Conservation (phyloP, 1,140 invertebrate species). For the Megathymus violae region DNA sequence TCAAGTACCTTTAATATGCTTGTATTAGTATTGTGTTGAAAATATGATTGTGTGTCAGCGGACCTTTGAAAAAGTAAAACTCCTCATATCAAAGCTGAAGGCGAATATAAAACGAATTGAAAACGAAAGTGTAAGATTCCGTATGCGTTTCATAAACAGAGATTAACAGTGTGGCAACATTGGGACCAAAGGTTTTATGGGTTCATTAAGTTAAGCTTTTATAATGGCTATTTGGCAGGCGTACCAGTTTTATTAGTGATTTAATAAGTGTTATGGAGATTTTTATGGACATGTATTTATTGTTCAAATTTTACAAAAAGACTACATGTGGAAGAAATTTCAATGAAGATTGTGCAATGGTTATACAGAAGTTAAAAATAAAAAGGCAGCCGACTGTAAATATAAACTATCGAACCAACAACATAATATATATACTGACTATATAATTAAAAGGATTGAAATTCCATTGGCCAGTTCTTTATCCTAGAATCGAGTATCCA, state of each 20-base stretch:
- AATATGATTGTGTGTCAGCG: conserved; percentile 61
- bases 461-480: conserved; percentile 25
- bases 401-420: neutral
- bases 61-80: conserved; percentile 68
- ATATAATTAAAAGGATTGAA: conserved; percentile 23
- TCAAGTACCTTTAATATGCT: conserved; percentile 33
- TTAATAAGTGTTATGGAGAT: conserved; percentile 26
- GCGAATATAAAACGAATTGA: conserved; percentile 63
- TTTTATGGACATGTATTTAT: conserved; percentile 9
- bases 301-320: neutral
- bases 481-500: conserved; percentile 22
- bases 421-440: neutral
- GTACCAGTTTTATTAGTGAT: conserved; percentile 34
- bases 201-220: conserved; percentile 34
- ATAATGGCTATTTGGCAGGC: conserved; percentile 28
- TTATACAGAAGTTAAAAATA: neutral
- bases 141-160: conserved; percentile 54
- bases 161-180: conserved; percentile 35
- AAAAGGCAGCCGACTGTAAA: neutral
- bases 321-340: neutral
- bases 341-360: neutral
- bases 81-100: conserved; percentile 47
- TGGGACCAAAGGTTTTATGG: conserved; percentile 33
- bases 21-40: conserved; percentile 33
- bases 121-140: conserved; percentile 66